Evolutionary conservation across 2,113 vertebrate species (phyloP).

Genomic region (Crotalus viridis): DNA sequence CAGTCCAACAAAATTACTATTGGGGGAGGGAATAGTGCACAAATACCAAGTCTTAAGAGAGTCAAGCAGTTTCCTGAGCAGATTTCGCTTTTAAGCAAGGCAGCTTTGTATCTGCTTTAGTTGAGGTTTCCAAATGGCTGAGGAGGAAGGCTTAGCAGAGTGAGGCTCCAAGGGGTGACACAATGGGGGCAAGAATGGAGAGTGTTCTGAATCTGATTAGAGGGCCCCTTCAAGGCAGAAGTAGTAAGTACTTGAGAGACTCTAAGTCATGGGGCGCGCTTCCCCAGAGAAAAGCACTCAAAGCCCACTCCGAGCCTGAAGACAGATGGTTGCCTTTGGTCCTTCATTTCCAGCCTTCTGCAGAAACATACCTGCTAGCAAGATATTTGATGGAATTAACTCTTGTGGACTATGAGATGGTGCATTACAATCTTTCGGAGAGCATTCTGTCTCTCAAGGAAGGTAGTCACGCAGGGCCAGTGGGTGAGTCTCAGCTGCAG

Average conservation of each 20-base stretch:
- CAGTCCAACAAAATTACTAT: too few species aligned
- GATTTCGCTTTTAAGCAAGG: too few species aligned
- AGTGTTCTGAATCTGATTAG: neutral
- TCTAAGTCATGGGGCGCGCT: neutral
- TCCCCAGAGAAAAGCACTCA: neutral
- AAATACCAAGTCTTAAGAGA: neutral
- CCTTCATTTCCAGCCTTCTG: constrained; percentile 74
- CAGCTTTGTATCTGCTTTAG: neutral
- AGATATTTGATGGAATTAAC: constrained; percentile 95
- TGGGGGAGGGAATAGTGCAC: too few species aligned
- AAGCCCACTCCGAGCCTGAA: too few species aligned
- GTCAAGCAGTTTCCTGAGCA: too few species aligned
- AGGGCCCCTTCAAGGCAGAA: neutral
- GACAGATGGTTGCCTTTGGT: neutral
- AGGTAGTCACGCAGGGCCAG: constrained; percentile 74
- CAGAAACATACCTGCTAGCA: constrained; percentile 85
- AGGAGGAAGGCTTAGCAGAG: too few species aligned
- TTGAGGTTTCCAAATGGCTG: neutral
- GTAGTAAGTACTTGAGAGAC: too few species aligned
- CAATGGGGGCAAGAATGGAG: too few species aligned
- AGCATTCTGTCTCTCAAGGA: constrained; percentile 83
- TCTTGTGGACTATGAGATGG: constrained; percentile 90
- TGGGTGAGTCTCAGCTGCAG: constrained; percentile 78
- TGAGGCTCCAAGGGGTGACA: too few species aligned
- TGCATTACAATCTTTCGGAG: constrained; percentile 86